phyloP scores from a whole-genome alignment of 2,888 invertebrate genomes.

The Acanthosepion lycidas region DNA sequence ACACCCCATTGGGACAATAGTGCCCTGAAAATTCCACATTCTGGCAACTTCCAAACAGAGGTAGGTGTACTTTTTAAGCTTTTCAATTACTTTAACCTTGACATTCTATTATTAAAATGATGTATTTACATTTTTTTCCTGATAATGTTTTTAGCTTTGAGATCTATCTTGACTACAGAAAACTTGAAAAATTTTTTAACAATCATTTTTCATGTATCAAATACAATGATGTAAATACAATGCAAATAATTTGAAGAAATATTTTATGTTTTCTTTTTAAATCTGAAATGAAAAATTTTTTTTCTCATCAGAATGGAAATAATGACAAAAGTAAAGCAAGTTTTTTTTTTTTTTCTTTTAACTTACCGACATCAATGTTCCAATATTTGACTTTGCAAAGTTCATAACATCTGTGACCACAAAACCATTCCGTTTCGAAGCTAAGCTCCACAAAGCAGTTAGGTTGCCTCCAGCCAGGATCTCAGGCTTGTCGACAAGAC shows the following conservation, averaged over 20 bases:
- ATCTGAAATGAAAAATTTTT: background rate
- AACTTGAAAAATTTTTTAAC: too few relatives aligned
- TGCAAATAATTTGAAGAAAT: background rate
- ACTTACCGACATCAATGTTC: conserved; percentile 85
- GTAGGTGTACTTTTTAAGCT: too few relatives aligned
- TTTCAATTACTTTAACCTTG: too few relatives aligned
- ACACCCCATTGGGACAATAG: too few relatives aligned
- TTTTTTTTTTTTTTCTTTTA: background rate
- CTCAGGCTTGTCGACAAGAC: conserved; percentile 51
- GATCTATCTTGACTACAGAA: too few relatives aligned
- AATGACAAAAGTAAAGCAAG: background rate
- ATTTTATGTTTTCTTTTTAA: background rate
- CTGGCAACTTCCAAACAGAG: too few relatives aligned
- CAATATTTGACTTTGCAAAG: conserved; percentile 92
- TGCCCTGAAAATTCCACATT: too few relatives aligned
- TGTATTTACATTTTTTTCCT: too few relatives aligned
- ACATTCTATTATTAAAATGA: too few relatives aligned
- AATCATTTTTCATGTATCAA: too few relatives aligned
- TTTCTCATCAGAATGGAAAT: background rate
- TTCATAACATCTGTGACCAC: conserved; percentile 74
- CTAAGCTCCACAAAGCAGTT: conserved; percentile 65
- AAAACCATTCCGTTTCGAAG: conserved; percentile 64
- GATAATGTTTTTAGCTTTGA: too few relatives aligned
- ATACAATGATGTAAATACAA: too few relatives aligned
- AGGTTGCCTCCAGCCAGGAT: conserved; percentile 55